A percentile compares a stretch with the other conserved stretches of the same genome.
Conservation (phyloP, 2,113 vertebrate genomes). For the Myiozetetes cayanensis region DNA sequence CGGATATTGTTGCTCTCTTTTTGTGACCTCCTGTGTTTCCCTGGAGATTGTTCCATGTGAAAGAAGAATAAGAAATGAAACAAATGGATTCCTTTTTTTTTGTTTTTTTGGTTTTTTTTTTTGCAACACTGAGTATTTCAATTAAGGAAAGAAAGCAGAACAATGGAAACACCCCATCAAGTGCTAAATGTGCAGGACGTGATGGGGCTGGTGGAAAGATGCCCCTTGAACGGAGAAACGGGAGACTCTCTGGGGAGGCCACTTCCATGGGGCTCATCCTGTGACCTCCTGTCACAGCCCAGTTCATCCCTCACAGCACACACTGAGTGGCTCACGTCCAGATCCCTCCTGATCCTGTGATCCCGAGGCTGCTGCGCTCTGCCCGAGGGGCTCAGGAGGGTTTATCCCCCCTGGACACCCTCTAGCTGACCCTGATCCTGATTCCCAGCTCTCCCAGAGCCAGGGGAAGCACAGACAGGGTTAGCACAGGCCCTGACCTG, state of each 20-base stretch:
- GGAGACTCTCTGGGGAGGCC: neutral
- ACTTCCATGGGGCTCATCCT: neutral
- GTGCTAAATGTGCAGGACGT: neutral
- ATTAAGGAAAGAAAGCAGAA: neutral
- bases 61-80: neutral
- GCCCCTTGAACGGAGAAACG: neutral
- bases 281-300: rapidly evolving
- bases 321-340: neutral
- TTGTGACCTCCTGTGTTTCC: neutral
- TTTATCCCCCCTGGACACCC: neutral
- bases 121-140: neutral
- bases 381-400: neutral
- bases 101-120: neutral
- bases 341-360: rapidly evolving
- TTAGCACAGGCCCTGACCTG: neutral
- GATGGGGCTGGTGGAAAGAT: neutral
- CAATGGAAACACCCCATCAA: neutral
- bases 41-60: neutral
- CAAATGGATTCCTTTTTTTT: neutral
- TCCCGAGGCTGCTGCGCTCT: rapidly evolving
- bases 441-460: neutral
- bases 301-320: rapidly evolving
- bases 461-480: neutral
- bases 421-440: neutral
- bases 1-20: neutral